Base-by-base conservation (phyloP, 1,140 invertebrate species). In the Luehdorfia chinensis region DNA sequence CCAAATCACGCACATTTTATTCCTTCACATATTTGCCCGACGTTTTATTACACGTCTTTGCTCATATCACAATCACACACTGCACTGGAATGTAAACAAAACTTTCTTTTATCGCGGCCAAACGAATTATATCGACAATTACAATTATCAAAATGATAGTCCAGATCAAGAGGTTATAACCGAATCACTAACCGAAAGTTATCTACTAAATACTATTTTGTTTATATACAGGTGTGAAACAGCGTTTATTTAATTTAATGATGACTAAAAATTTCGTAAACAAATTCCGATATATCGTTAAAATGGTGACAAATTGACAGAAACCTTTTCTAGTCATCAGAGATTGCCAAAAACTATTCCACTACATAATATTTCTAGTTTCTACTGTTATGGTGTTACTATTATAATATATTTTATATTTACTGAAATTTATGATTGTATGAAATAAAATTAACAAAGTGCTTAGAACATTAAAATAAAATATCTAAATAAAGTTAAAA, bases 1-100 rank as follows among this genome's bases (percentile, higher is more conserved):
- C 61, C 51, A 53, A 66, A 66, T 75, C 51, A 75, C 48, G 79
- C 66, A 75, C 78, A 84, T 83, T 72, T 78, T 77, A 70, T 34
- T 63, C 50, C 56, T 48, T 71, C 66, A 74, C 63, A 76, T 67
- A 68, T 57, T 58, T 39, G 31, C 48, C 50, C 41, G 56, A 37
- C 53, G 61, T 50, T 52, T 47, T 54, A 34, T 33, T 21, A 50
- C 50, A 41, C 31, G 39, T 57, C 53, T 55, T 59, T 56, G 49
- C 51, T 48, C 57, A 57, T 54, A 47, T 62, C 66, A 58, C 58
- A 47, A 59, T 49, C 50, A 59, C 57, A 66, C 63, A 51, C 48
- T 65, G 57, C 63, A 77, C 65, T 66, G 55, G 47, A 71, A 75
- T 66, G 66, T 75, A 84, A 77, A 80, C 64, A 75, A 67, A 50